Base-by-base conservation (phyloP, 92 coral and sea anemone genomes). In the Bergia puertoricense region DNA sequence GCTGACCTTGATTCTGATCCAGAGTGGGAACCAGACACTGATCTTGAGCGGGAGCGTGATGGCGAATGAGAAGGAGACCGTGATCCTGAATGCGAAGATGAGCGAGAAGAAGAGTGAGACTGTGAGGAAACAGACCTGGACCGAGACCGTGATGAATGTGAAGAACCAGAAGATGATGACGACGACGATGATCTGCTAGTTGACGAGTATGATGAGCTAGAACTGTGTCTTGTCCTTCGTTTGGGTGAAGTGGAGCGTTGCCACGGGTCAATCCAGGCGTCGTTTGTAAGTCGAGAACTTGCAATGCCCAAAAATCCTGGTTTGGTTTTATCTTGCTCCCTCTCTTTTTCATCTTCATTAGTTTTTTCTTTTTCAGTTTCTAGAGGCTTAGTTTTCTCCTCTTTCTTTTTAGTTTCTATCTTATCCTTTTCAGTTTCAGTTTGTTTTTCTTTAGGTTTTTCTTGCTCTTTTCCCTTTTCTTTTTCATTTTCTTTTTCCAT, bases 241-340 rank as follows among this genome's bases (percentile, higher is more conserved):
- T 97, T 93, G 74, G 96, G 95, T 39, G 96, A 95, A 22, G 96
- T 92, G 18, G 95, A 90, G 83, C 98, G 88, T 80, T 92, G 94
- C 97, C 98, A 95, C 13, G 98, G 98, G 82, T 95, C 98, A 48
- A 88, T 92, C 98, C 98, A 95, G 54, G 80, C 95, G 72, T 95
- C 98, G 72, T 92, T 95, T 20, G 94, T 93, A 67, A 93, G 91
- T 72, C 98, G 91, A 71, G 92, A 90, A 48, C 94, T 92, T 1
- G 98, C 92, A 57, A 95, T 95, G 23, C 93, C 95, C 38, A 91
- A 57, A 48, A 78, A 89, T n/a, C 92, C 92, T n/a, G 91, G 79
- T 74, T 90, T 93, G 38, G 83, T 67, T 77, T 90, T 92, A 14
- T 94, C 91, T 81, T 88, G 91, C 41, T 93, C 94, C 5, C 78